Percentiles rank a stretch among this genome's conserved stretches.
These are phyloP conservation scores for Camelus bactrianus DNA, from an alignment of 2,113 vertebrate genomes.

Conservation along the genomic window DNA sequence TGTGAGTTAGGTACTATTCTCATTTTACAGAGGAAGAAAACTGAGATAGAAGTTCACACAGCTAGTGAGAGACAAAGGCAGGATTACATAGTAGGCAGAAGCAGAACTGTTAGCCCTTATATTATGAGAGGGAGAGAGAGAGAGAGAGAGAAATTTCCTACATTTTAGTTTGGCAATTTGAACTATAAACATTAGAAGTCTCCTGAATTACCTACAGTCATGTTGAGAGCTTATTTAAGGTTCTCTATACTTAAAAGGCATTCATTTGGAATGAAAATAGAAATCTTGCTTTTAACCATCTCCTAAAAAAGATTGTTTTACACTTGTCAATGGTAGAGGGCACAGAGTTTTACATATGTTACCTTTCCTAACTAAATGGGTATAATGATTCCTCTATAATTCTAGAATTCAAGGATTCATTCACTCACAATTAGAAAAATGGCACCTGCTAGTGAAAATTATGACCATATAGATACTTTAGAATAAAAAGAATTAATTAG, in stretches of 20 bases:
- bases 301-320: conserved; percentile 12
- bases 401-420: background rate
- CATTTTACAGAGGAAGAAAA: background rate
- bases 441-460: background rate
- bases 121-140: background rate
- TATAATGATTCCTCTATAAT: background rate
- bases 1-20: background rate
- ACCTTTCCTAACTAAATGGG: background rate
- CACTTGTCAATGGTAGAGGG: background rate
- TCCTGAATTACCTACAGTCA: background rate
- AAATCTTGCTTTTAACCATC: background rate
- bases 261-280: background rate
- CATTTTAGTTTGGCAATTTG: background rate
- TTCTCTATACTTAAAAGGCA: background rate
- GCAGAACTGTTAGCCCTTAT: background rate
- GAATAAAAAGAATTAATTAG: conserved; percentile 1
- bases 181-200: background rate
- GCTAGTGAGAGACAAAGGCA: background rate
- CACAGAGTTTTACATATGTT: background rate
- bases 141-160: background rate
- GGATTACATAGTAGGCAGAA: background rate
- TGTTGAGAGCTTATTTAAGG: background rate
- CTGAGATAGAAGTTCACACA: background rate
- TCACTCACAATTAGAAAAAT: conserved; percentile 39
- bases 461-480: background rate